These are phyloP conservation scores for Ictidomys tridecemlineatus DNA, from an alignment of 2,113 vertebrate species.

Conservation along the genomic window DNA sequence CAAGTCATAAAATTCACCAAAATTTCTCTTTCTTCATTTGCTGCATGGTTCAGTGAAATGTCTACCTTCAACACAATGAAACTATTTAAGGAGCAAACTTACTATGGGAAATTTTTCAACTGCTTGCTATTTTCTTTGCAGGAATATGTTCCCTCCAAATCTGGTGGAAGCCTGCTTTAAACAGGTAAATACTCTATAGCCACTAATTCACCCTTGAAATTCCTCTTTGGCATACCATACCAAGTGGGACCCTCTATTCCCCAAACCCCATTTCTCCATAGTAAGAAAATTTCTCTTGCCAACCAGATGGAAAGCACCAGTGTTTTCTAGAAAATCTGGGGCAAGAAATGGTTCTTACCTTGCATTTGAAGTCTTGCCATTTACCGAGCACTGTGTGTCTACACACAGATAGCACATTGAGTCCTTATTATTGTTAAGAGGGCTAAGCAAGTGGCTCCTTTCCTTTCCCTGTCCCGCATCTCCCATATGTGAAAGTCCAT, in stretches of 20 bases:
- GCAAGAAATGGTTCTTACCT: not conserved
- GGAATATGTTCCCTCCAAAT: slow-evolving; percentile 99
- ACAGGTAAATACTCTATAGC: slow-evolving; percentile 90
- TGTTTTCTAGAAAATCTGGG: slow-evolving; percentile 18
- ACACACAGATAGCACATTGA: not conserved
- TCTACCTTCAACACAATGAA: slow-evolving; percentile 23
- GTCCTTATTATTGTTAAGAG: slow-evolving; percentile 34
- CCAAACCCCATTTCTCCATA: not conserved
- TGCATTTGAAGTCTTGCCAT: not conserved
- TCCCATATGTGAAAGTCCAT: not conserved
- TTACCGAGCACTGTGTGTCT: not conserved
- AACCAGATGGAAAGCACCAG: slow-evolving; percentile 14
- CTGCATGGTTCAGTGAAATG: not conserved
- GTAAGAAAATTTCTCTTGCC: slow-evolving; percentile 38
- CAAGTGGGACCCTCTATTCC: not conserved
- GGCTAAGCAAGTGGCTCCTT: not conserved
- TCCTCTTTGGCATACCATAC: not conserved
- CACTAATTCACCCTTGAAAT: slow-evolving; percentile 29
- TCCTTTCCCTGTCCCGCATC: not conserved
- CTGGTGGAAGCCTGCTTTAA: slow-evolving; percentile 98
- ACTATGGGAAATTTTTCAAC: slow-evolving; percentile 50
- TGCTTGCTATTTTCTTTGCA: slow-evolving; percentile 87
- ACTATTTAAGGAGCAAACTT: slow-evolving; percentile 33
- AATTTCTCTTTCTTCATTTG: not conserved
- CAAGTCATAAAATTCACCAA: slow-evolving; percentile 31